These are phyloP conservation scores for Rhineura floridana DNA, from an alignment of 2,113 vertebrate genomes.

Conservation along the genomic window DNA sequence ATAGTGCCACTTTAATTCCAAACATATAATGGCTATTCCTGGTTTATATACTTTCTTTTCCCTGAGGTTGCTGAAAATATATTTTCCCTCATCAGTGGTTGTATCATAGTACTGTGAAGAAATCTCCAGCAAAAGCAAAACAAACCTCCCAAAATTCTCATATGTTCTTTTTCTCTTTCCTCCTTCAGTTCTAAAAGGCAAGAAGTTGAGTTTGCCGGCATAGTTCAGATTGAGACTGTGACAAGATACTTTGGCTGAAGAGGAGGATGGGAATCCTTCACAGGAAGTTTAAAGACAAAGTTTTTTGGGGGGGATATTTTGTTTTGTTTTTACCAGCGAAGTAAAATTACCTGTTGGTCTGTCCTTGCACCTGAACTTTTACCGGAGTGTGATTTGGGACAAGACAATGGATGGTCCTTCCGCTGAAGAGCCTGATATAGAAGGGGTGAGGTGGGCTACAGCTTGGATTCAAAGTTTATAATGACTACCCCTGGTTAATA, in stretches of 20 bases:
- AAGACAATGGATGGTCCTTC: not conserved
- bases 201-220: constrained; percentile 76
- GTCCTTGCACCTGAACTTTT: constrained; percentile 15
- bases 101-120: not conserved
- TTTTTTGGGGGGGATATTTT: not conserved
- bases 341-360: not conserved
- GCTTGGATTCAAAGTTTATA: constrained; percentile 51
- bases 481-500: constrained; percentile 1
- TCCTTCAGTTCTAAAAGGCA: constrained; percentile 75
- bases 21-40: not conserved
- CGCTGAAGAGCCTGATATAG: constrained; percentile 6
- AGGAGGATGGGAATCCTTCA: constrained; percentile 16
- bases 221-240: constrained; percentile 44
- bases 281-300: not conserved
- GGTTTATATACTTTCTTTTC: not conserved
- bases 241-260: constrained; percentile 21
- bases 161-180: constrained; percentile 16
- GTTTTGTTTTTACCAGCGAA: not conserved
- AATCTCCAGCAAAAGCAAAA: not conserved
- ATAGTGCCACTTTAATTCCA: not conserved
- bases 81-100: not conserved
- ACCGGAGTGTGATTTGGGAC: constrained; percentile 18
- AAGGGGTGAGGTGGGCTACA: not conserved
- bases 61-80: not conserved
- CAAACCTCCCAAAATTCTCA: not conserved